Percentiles rank a stretch among this genome's conserved stretches.
Conservation (phyloP, 23 tunicate genomes). For the Trididemnum clinides region DNA sequence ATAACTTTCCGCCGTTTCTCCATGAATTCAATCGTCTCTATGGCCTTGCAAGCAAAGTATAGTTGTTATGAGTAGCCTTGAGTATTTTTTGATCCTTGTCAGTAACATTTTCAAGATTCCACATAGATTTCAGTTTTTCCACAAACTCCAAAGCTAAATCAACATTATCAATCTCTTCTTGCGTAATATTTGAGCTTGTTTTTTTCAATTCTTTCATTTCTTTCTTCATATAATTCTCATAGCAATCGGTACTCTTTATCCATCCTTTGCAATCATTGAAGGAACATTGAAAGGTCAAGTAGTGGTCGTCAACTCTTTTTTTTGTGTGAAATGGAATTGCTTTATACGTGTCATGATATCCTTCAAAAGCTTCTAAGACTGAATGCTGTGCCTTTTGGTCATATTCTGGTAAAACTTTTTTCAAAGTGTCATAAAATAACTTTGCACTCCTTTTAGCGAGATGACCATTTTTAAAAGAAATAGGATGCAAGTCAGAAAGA, state of each 20-base stretch:
- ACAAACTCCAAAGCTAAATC: no score
- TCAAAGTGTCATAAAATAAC: no score
- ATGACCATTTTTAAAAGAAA: background rate
- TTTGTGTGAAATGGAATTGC: conserved; percentile 22
- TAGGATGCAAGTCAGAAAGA: background rate
- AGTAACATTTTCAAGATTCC: no score
- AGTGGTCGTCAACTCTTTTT: background rate
- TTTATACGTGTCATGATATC: background rate
- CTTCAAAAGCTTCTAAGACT: background rate
- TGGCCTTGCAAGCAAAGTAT: no score
- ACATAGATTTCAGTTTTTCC: no score
- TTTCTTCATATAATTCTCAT: conserved; percentile 13
- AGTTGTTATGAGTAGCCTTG: no score
- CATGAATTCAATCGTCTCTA: no score
- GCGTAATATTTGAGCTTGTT: background rate
- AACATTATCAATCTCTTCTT: conserved; percentile 10
- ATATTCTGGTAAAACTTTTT: background rate
- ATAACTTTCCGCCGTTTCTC: no score
- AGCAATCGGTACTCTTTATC: background rate
- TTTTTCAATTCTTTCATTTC: background rate
- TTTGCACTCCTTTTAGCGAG: no score
- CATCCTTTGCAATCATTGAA: conserved; percentile 4
- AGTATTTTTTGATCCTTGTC: no score
- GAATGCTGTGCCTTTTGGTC: background rate
- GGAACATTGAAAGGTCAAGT: background rate